Evolutionary conservation across 1,140 invertebrate species (phyloP), one percentile per base, ranked within the genome.

Genomic region (Odontomachus brunneus): DNA sequence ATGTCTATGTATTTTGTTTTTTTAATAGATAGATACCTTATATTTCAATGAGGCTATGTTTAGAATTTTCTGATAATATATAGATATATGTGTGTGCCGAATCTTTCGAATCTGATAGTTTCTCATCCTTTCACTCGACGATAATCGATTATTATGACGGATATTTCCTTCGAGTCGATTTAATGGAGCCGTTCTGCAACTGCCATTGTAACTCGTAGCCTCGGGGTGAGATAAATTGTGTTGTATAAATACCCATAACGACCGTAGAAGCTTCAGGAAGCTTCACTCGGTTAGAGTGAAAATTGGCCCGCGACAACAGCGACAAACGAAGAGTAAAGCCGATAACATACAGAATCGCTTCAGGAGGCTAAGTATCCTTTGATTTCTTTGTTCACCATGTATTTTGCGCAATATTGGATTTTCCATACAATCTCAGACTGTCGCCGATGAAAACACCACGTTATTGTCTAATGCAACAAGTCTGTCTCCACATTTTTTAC

Each of bases 61-160:
- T 22, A 48, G 15, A n/a, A n/a, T n/a, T n/a, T n/a, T n/a, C n/a
- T n/a, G n/a, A n/a, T n/a, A n/a, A n/a, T n/a, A n/a, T n/a, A n/a
- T n/a, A n/a, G n/a, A n/a, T n/a, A 15, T 22, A 7, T 44, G 26
- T 24, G n/a, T 49, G 17, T 78, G 22, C 51, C 51, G 53, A 71
- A 80, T 71, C n/a, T 84, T 69, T 87, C 53, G 71, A 85, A 59
- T 83, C 66, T 84, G 81, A 88, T 90, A 86, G 82, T 89, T 87
- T 88, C 84, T 82, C 69, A 78, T 90, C 87, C 83, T 89, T 90
- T 90, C 89, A 86, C 49, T 82, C 82, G 65, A 12, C 38, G 75
- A 81, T 91, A 91, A 91, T 91, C 90, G 90, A 91, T 91, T 90
- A 88, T 89, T 88, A 87, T 73, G 48, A 74, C 60, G 72, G 80